A percentile compares a stretch with the other conserved stretches of the same genome.
Conservation (phyloP, 2,888 invertebrate species). For the Acrocyrtus sp. region DNA sequence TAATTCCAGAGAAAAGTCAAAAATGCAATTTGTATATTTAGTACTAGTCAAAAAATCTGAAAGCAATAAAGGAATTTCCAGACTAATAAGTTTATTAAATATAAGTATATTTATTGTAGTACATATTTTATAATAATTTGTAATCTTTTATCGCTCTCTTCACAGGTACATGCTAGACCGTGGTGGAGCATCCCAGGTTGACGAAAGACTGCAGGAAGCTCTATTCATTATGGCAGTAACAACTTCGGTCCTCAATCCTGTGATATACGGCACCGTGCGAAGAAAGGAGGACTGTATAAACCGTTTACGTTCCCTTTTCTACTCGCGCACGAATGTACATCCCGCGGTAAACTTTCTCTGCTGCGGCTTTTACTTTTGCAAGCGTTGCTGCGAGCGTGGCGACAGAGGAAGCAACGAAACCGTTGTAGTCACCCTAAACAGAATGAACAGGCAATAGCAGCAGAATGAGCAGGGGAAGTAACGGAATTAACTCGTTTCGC, state of each 20-base stretch:
- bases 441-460: slow-evolving; percentile 1
- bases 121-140: too few species aligned
- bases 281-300: slow-evolving; percentile 65
- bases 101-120: too few species aligned
- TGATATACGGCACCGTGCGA: slow-evolving; percentile 79
- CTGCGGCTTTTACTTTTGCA: slow-evolving; percentile 8
- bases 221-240: slow-evolving; percentile 84
- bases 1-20: too few species aligned
- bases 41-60: too few species aligned
- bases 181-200: slow-evolving; percentile 74
- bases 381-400: slow-evolving; percentile 4
- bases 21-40: too few species aligned
- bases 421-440: slow-evolving; percentile 11
- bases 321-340: background rate
- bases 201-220: slow-evolving; percentile 75
- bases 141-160: background rate
- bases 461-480: too few species aligned
- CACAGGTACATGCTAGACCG: slow-evolving; percentile 78
- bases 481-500: too few species aligned
- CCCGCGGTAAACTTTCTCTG: background rate
- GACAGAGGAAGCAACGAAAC: slow-evolving; percentile 1
- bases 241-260: slow-evolving; percentile 80
- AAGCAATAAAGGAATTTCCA: too few species aligned
- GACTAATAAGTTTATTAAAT: too few species aligned
- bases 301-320: slow-evolving; percentile 7